Conservation (phyloP, 2,888 invertebrate genomes). For the Ectemnius continuus region DNA sequence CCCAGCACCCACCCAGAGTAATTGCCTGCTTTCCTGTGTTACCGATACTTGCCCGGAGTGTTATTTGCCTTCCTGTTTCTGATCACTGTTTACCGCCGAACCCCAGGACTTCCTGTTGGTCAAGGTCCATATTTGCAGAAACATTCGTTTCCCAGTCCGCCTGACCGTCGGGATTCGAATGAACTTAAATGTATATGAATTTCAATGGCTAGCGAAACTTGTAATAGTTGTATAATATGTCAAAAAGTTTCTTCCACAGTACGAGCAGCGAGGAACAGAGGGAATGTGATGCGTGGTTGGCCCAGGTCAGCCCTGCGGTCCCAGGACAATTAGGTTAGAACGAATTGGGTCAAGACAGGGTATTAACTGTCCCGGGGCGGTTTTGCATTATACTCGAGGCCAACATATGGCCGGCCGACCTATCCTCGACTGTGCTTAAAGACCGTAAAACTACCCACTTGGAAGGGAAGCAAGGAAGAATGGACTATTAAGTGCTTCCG, state of each 20-base stretch:
- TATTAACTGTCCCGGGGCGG: constrained; percentile 38
- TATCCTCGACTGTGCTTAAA: constrained; percentile 44
- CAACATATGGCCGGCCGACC: constrained; percentile 52
- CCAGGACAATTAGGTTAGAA: constrained; percentile 58
- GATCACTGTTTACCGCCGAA: too few species aligned
- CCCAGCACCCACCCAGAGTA: background rate
- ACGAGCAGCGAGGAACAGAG: background rate
- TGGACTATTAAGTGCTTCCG: constrained; percentile 7
- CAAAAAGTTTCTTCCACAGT: background rate
- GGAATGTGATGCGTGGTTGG: constrained; percentile 31
- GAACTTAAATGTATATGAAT: too few species aligned
- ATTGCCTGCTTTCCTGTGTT: background rate
- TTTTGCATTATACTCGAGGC: constrained; percentile 40
- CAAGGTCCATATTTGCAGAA: too few species aligned
- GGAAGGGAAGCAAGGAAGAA: constrained; percentile 19
- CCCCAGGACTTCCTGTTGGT: too few species aligned
- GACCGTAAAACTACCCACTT: constrained; percentile 37
- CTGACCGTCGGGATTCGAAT: too few species aligned
- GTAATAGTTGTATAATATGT: too few species aligned
- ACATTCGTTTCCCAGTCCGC: too few species aligned
- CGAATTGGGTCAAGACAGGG: constrained; percentile 61
- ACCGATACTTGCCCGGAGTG: background rate
- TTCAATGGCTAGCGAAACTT: too few species aligned
- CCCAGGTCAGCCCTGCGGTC: constrained; percentile 61
- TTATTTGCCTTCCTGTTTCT: background rate